Evolutionary conservation across 2,113 vertebrate species (phyloP).

Genomic region (Tragelaphus scriptus): DNA sequence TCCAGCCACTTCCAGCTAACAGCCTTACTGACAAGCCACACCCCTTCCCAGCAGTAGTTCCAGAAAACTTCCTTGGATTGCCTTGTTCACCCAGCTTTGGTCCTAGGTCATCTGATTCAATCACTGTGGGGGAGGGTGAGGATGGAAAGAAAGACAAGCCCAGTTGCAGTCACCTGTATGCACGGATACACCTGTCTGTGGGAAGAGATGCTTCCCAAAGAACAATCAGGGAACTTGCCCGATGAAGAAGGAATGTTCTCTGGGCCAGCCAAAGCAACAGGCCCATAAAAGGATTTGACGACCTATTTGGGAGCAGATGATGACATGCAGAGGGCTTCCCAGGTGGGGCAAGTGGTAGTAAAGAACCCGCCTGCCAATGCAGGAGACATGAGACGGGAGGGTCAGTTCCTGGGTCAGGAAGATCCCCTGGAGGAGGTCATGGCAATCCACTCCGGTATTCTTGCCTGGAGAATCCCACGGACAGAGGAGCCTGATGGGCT

Average conservation of each 20-base stretch:
- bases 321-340: neutral
- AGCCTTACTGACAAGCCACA: neutral
- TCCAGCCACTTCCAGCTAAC: neutral
- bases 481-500: neutral
- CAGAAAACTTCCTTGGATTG: neutral
- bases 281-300: neutral
- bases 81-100: neutral
- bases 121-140: accelerated
- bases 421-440: neutral
- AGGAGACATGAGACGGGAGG: neutral
- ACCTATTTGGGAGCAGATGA: neutral
- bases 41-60: neutral
- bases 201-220: neutral
- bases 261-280: neutral
- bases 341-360: neutral
- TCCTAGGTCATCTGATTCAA: neutral
- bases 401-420: neutral
- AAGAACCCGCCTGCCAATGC: neutral
- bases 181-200: neutral
- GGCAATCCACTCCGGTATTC: neutral
- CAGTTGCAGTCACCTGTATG: neutral
- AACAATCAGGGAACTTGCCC: neutral
- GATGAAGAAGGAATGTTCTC: neutral
- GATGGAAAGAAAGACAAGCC: neutral
- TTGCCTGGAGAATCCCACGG: neutral